Evolutionary conservation across 2,797 vertebrate genomes (phyloP).

Genomic region (Loris lydekkerianus): DNA sequence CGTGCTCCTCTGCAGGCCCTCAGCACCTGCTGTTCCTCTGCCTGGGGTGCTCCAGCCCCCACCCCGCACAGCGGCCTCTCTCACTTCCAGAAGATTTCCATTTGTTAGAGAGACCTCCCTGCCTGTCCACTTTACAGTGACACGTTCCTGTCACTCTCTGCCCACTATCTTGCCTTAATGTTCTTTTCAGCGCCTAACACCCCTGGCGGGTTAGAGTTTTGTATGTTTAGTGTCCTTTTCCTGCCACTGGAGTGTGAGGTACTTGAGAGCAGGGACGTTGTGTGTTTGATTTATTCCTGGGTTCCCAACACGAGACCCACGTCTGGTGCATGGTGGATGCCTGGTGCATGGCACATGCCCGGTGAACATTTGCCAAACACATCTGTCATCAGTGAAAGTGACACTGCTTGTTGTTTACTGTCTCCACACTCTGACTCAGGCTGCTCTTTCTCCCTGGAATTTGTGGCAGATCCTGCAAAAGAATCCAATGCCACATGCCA

Average conservation of each 20-base stretch:
- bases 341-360: neutral
- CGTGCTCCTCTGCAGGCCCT: neutral
- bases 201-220: neutral
- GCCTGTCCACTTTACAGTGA: neutral
- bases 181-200: neutral
- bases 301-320: neutral
- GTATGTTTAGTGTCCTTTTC: neutral
- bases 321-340: neutral
- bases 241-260: neutral
- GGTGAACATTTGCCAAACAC: neutral
- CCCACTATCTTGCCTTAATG: neutral
- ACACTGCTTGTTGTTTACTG: neutral
- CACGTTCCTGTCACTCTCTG: neutral
- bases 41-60: neutral
- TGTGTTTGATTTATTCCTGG: neutral
- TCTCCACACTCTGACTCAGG: neutral
- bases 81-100: neutral
- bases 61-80: neutral
- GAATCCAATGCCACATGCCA: accelerated
- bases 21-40: neutral
- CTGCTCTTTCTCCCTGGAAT: neutral
- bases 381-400: neutral
- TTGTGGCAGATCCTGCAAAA: neutral
- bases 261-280: neutral
- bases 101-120: neutral